Conservation (phyloP, 1,140 invertebrate species). For the Drosophila ficusphila region DNA sequence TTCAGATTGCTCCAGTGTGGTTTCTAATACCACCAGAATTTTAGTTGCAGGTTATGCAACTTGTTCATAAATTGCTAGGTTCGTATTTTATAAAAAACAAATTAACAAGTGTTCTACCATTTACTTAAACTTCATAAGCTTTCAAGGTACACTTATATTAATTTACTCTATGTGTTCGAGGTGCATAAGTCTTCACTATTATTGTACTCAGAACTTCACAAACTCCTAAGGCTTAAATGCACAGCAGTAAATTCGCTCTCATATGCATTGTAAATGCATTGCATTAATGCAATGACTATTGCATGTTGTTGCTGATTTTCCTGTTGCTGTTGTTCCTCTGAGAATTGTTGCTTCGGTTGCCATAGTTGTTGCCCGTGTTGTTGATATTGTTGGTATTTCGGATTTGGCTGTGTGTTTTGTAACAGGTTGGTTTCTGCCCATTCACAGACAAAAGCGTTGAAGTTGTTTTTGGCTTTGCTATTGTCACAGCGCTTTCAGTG, state of each 20-base stretch:
- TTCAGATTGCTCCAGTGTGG: too few relatives aligned
- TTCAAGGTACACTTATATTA: too few relatives aligned
- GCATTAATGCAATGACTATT: slow-evolving; percentile 5
- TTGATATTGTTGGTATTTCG: background rate
- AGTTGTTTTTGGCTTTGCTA: slow-evolving; percentile 14
- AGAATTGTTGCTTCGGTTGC: background rate
- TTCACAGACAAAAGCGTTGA: slow-evolving; percentile 12
- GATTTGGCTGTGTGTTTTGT: slow-evolving; percentile 1
- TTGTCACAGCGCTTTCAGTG: slow-evolving; percentile 16
- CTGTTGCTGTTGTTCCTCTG: background rate
- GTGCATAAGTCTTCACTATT: too few relatives aligned
- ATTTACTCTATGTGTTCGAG: too few relatives aligned
- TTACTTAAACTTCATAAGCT: too few relatives aligned
- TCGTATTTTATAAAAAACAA: too few relatives aligned
- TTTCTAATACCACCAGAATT: background rate
- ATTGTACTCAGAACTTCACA: too few relatives aligned
- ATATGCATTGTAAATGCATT: slow-evolving; percentile 13
- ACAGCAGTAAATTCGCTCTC: background rate
- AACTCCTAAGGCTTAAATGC: background rate
- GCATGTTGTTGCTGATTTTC: background rate
- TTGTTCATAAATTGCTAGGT: background rate
- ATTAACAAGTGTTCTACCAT: too few relatives aligned
- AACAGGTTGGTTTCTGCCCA: slow-evolving; percentile 7
- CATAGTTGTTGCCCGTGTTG: background rate
- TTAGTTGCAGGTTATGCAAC: background rate